Percentiles rank a stretch among this genome's conserved stretches.
These are phyloP conservation scores for Caradrina clavipalpis DNA, from an alignment of 2,888 invertebrate genomes.

Conservation along the genomic window DNA sequence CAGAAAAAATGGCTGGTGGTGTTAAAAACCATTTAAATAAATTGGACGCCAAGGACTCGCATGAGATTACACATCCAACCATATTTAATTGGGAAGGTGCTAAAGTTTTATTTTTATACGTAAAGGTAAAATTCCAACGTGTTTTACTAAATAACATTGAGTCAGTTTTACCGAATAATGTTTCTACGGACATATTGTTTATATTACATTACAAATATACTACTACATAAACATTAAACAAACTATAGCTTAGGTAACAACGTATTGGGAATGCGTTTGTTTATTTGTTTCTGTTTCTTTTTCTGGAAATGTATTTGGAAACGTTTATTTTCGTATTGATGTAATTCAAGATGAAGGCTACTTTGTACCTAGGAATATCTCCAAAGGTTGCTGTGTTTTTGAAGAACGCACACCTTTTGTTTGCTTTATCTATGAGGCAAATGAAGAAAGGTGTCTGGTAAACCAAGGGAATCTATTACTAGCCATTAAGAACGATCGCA, in stretches of 20 bases:
- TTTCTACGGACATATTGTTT: conserved; percentile 70
- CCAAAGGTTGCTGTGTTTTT: neutral
- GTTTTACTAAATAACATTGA: conserved; percentile 71
- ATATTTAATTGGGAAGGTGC: conserved; percentile 8
- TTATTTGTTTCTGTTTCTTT: conserved; percentile 49
- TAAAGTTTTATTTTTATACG: conserved; percentile 35
- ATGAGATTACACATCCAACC: conserved; percentile 10
- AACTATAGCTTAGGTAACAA: conserved; percentile 51
- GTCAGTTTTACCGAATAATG: conserved; percentile 69
- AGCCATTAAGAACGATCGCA: too few species aligned
- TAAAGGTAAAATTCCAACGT: conserved; percentile 65
- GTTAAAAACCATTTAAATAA: conserved; percentile 32
- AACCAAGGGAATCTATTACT: neutral
- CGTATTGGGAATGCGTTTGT: conserved; percentile 48
- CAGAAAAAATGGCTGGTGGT: conserved; percentile 13
- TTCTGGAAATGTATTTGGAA: conserved; percentile 46
- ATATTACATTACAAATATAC: conserved; percentile 70
- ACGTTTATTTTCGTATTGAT: conserved; percentile 32
- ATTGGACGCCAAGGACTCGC: conserved; percentile 23
- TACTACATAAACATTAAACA: conserved; percentile 72
- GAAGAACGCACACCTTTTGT: conserved; percentile 1
- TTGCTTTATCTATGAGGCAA: neutral
- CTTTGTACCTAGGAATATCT: neutral
- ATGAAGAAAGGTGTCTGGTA: neutral
- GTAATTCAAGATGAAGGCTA: conserved; percentile 23